Base-by-base conservation (phyloP, 2,888 invertebrate genomes). In the Portevinia maculata region DNA sequence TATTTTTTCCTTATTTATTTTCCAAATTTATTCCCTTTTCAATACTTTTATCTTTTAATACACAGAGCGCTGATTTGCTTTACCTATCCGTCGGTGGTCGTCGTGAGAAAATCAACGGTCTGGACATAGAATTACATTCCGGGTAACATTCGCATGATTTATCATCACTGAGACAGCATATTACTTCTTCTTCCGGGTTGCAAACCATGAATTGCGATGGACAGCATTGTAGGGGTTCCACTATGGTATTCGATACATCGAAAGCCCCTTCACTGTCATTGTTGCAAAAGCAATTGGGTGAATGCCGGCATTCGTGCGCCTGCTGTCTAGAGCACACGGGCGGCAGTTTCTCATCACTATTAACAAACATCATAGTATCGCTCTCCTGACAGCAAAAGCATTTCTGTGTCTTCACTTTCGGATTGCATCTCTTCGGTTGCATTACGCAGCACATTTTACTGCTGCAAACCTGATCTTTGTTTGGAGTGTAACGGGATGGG, bases 311-410 rank as follows among this genome's bases (percentile, higher is more conserved):
- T 15, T 17, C 9, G 1, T 8, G 34, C 34, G 3, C 34, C 0
- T 17, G 4, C 24, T 6, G n/a, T 8, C 6, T 41, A 3, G 8
- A 28, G 3, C 37, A 21, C 11, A 64, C 13, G 1, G 37, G 15
- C 17, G 24, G 7, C 3, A 53, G 3, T 28, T 39, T 46, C 1
- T 64, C 28, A n/a, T 73, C 73, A 7, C 64, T 62, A 7, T 34
- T 71, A 3, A 1, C 1, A 8, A 21, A 52, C 6, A n/a, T 15
- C 0, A 71, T 15, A 0, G 17, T 17, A 19, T 44, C 44, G 11
- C 3, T 13, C 7, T 53, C 44, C n/a, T 17, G 28, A 46, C 21
- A 57, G 17, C 73, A 64, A 24, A 64, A 55, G 34, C 64, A 69
- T 5, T 15, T 21, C 1, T 34, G 28, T 11, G 1, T 6, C 11